Base-by-base conservation (phyloP, 1,140 invertebrate species). In the Bombus pyrosoma region DNA sequence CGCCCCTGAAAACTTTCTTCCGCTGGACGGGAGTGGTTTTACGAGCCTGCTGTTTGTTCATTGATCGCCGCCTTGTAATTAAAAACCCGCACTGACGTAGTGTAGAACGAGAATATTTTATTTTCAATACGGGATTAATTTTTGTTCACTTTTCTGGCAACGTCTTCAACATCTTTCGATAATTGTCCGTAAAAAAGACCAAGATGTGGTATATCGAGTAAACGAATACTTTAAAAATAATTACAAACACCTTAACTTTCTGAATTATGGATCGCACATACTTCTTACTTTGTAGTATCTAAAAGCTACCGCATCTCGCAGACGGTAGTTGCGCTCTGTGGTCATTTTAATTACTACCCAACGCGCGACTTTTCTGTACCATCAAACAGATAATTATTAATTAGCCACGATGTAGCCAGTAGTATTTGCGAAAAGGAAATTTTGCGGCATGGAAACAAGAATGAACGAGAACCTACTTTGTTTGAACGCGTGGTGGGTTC, bases 61-160 rank as follows among this genome's bases (percentile, higher is more conserved):
- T 89, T 89, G 82, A 88, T 85, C 74, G 43, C 37, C 64, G 57
- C 37, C 39, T 39, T 28, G 68, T 80, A 89, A 88, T 88, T 89
- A 81, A 79, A 37, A 53, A 53, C 1, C 15, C 10, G 37, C 18
- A 71, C 4, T 37, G 22, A 28, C 12, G 2, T 18, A n/a, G n/a
- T 13, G 22, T 25, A 34, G 53, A 53, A 43, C 5, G 13, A 1
- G 39, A 15, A 53, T 25, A 74, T 2, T 32, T 25, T 64, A 32
- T 18, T 32, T 41, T 18, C n/a, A n/a, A 18, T 57, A n/a, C 1
- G 34, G 2, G 1, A 18, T 62, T 12, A 28, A 9, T 37, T 1
- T 25, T 59, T 62, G 1, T 62, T 39, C 34, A 0, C 59, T 34
- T 34, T 10, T 18, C 8, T 13, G 39, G n/a, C 15, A 32, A 73